Conservation (phyloP, 2,888 invertebrate species). For the Nomada flava region DNA sequence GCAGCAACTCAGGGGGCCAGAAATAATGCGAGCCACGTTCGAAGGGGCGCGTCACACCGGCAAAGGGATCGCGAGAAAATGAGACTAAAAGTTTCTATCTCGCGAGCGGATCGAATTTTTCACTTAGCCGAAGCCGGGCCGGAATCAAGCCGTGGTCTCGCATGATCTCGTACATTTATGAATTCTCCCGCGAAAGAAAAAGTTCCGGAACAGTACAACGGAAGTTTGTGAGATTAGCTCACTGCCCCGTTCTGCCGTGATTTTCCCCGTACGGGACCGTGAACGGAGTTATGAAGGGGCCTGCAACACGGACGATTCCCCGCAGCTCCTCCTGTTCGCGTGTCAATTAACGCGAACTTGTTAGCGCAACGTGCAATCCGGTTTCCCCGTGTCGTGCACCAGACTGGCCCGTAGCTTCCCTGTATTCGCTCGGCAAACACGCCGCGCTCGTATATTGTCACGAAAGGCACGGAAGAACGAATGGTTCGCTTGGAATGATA, state of each 20-base stretch:
- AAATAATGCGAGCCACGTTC: conserved; percentile 16
- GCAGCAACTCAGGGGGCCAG: no score
- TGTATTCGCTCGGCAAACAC: neutral
- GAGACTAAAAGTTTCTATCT: conserved; percentile 32
- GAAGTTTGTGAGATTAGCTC: conserved; percentile 48
- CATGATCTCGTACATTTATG: conserved; percentile 38
- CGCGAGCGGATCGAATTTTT: conserved; percentile 44
- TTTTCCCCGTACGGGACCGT: conserved; percentile 1
- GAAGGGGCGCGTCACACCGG: neutral
- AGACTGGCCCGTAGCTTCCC: neutral
- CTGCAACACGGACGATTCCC: conserved; percentile 20
- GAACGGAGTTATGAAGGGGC: conserved; percentile 31
- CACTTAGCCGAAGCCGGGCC: conserved; percentile 24
- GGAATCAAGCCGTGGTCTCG: conserved; percentile 9
- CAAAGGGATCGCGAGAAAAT: conserved; percentile 7
- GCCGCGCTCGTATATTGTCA: conserved; percentile 6
- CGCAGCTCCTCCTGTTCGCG: neutral
- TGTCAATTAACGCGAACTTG: conserved; percentile 55
- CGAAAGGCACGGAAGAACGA: conserved; percentile 29
- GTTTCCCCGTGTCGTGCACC: conserved; percentile 25
- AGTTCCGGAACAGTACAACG: conserved; percentile 36
- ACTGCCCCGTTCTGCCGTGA: neutral
- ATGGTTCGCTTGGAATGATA: conserved; percentile 13
- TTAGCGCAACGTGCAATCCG: conserved; percentile 35
- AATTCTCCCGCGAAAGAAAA: conserved; percentile 18